Base-by-base conservation (phyloP, 2,113 vertebrate species). In the Lepidothrix coronata region DNA sequence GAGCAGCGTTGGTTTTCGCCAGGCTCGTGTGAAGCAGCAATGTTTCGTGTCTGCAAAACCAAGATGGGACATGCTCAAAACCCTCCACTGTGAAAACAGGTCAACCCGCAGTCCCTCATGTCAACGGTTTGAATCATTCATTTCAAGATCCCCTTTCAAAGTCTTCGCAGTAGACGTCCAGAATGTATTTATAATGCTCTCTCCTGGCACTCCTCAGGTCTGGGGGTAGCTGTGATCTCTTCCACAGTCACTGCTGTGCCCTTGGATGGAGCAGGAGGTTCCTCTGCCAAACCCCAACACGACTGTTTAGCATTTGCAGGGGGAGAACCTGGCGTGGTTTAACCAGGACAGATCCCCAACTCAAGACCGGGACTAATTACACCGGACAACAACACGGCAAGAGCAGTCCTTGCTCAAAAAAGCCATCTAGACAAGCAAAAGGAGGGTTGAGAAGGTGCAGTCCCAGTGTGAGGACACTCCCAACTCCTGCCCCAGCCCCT, bases 21-120 rank as follows among this genome's bases (percentile, higher is more conserved):
- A 1, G 6, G 37, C 81, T 13, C 0, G 1, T 11, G 2, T 0
- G 28, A 39, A 83, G 41, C 37, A 35, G 48, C 37, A 6, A 8
- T 2, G 23, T 35, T 61, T 82, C 58, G 23, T 19, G 58, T n/a
- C 87, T 76, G 58, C 44, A 59, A 3, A 73, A 21, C 58, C 76
- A 22, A 18, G 58, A 41, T 0, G 48, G 76, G 88, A 71, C 89
- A 19, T 0, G 48, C 87, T 76, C 46, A 33, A 73, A 73, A 68
- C 0, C 19, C 89, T 51, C 52, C 1, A 2, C 0, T 22, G 49
- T 6, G 79, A 59, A 71, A 73, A 9, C 72, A 59, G 85, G 85
- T 70, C 92, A 84, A 35, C 12, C 78, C 78, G 3, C 28, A 8
- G 30, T 35, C 85, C 91, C 79, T 33, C 77, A 10, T 6, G 65